Conservation (phyloP, 92 coral and sea anemone species). For the Epizoanthus fatuus region DNA sequence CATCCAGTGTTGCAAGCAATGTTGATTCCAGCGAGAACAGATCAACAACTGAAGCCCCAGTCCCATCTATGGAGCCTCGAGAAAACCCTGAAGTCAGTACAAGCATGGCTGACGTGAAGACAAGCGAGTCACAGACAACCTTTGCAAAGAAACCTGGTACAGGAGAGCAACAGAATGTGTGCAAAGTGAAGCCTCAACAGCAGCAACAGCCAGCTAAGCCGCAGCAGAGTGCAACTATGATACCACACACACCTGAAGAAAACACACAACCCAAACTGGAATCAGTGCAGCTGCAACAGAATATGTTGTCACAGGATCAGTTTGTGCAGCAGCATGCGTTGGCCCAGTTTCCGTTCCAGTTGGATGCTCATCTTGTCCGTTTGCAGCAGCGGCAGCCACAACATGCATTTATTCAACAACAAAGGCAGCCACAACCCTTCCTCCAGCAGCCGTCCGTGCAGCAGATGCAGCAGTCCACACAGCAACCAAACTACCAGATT, state of each 20-base stretch:
- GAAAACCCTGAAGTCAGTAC: constrained; percentile 69
- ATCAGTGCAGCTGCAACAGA: constrained; percentile 70
- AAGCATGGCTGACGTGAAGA: constrained; percentile 78
- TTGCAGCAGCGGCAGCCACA: constrained; percentile 82
- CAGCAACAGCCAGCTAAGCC: constrained; percentile 92
- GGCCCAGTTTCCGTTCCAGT: constrained; percentile 74
- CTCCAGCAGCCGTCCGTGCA: constrained; percentile 85
- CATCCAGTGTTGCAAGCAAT: constrained; percentile 53
- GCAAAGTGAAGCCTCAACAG: constrained; percentile 98
- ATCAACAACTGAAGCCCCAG: constrained; percentile 62
- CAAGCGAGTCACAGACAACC: constrained; percentile 74
- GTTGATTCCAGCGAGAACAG: constrained; percentile 64
- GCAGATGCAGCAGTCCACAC: constrained; percentile 80
- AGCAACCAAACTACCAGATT: constrained; percentile 70
- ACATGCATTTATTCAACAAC: constrained; percentile 43
- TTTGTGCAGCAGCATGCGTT: constrained; percentile 74
- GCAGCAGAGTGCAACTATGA: constrained; percentile 72
- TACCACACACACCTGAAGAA: constrained; percentile 72
- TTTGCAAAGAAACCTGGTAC: constrained; percentile 81
- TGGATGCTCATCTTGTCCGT: constrained; percentile 72
- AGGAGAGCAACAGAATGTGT: constrained; percentile 95
- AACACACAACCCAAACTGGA: constrained; percentile 70
- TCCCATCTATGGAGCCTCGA: constrained; percentile 58
- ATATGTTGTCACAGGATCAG: constrained; percentile 76
- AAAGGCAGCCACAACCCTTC: constrained; percentile 48